These are phyloP conservation scores for Margarornis squamiger DNA, from an alignment of 2,797 vertebrate species.

Conservation along the genomic window DNA sequence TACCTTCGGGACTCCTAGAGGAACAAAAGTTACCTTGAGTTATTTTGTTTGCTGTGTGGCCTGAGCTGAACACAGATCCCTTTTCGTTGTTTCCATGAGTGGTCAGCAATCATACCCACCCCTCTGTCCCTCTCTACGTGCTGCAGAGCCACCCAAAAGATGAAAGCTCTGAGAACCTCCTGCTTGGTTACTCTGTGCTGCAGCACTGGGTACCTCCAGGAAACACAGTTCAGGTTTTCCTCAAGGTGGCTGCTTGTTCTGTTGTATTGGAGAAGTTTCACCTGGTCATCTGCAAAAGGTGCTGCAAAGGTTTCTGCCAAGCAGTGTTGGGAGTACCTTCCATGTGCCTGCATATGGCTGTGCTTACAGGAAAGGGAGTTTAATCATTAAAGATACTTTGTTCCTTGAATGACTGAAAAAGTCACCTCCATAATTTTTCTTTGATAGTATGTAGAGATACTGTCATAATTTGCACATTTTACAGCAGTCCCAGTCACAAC, in stretches of 20 bases:
- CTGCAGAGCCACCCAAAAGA: neutral
- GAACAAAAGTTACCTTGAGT: neutral
- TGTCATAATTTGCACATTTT: neutral
- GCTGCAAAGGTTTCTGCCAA: neutral
- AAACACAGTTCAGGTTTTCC: neutral
- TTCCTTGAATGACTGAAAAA: constrained; percentile 19
- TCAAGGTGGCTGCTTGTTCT: neutral
- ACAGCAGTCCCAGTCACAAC: neutral
- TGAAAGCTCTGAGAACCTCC: neutral
- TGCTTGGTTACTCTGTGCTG: neutral
- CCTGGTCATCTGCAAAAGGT: neutral
- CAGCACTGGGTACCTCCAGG: neutral
- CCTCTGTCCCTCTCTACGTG: neutral
- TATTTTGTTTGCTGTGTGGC: neutral
- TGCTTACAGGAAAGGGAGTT: neutral
- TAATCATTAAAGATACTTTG: neutral
- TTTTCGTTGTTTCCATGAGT: neutral
- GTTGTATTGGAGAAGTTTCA: neutral
- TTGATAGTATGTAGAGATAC: neutral
- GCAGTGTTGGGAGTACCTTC: neutral
- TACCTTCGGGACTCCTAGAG: neutral
- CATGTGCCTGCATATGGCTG: neutral
- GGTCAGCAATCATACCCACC: neutral
- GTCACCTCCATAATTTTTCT: neutral
- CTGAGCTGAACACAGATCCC: neutral